Base-by-base conservation (phyloP, 1,140 invertebrate genomes). In the Habropoda laboriosa region DNA sequence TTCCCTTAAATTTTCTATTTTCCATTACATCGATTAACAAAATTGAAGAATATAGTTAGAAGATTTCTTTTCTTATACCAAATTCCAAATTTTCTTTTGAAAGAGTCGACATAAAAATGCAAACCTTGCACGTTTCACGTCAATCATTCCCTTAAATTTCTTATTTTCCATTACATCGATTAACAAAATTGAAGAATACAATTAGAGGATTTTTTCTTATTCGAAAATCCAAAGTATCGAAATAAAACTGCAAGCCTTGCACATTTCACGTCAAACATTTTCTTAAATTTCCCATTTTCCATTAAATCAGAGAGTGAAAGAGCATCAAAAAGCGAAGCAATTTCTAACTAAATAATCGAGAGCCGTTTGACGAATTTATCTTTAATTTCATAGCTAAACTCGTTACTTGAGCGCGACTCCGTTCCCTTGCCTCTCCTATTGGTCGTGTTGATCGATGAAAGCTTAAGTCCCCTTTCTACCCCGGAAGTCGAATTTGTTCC, bases 351-450 rank as follows among this genome's bases (percentile, higher is more conserved):
- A n/a, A n/a, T 2, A 30, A 3, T 16, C 1, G 5, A 10, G 24
- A 77, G 42, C 63, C 40, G 45, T 42, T 63, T n/a, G 32, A 42
- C 3, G 12, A 78, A 78, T 71, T 64, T 57, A 45, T 21, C 16
- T 24, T 42, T 32, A 27, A 49, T 77, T 68, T 63, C 27, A 18
- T 70, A 18, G 38, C 57, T 78, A 30, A 27, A 40, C 30, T 18
- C 3, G 30, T 47, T n/a, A n/a, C n/a, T n/a, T n/a, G n/a, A n/a
- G n/a, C n/a, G n/a, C n/a, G n/a, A 13, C 18, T 13, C 7, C 49
- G n/a, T n/a, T 47, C 47, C 35, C 47, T 30, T 32, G 18, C 24
- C 21, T 49, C 32, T 35, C 47, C 47, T 27, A 27, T 40, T n/a
- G 35, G 24, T 10, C 16, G n/a, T n/a, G n/a, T 70, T 30, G 51